Base-by-base conservation (phyloP, 2,888 invertebrate species). In the Apamea epomidion region DNA sequence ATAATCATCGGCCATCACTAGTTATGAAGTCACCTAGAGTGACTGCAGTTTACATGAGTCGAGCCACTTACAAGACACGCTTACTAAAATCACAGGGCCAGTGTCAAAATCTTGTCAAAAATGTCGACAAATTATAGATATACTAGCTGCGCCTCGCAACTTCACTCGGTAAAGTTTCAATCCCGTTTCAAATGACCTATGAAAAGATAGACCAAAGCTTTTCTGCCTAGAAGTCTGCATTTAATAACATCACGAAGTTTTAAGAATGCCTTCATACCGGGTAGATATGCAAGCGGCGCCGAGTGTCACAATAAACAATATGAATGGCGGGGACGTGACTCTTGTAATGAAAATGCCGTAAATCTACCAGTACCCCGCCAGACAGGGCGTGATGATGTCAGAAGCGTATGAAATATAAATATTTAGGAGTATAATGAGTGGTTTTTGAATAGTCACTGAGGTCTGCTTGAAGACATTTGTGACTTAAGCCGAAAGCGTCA, bases 251-350 rank as follows among this genome's bases (percentile, higher is more conserved):
- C 79, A 76, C 87, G 75, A 84, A 82, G 60, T 68, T 60, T 67
- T 73, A 75, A 81, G 68, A 79, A 87, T 64, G 70, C 76, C 65
- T 74, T 69, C 48, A 79, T 77, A 80, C 60, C 73, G 58, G 21
- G 67, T 51, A 84, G 81, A 73, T 81, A 88, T 83, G 82, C 87
- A 85, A 74, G 84, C 89, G 86, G 65, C 89, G 86, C 80, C 80
- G 77, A 74, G 80, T 84, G 90, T 84, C 85, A 87, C 82, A 82
- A 88, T 89, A 89, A 89, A 82, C 68, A 69, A 83, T 83, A 87
- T 82, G 80, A 84, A 89, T 89, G 75, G 87, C 76, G 25, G 5
- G 74, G 76, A 89, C 90, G 89, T 89, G 89, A 78, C 77, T 58
- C 69, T 62, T 42, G 82, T 82, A 88, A 89, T 88, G 88, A 88